Percentiles rank a stretch among this genome's conserved stretches.
Conservation (phyloP, 2,888 invertebrate genomes). For the Drosophila picticornis region DNA sequence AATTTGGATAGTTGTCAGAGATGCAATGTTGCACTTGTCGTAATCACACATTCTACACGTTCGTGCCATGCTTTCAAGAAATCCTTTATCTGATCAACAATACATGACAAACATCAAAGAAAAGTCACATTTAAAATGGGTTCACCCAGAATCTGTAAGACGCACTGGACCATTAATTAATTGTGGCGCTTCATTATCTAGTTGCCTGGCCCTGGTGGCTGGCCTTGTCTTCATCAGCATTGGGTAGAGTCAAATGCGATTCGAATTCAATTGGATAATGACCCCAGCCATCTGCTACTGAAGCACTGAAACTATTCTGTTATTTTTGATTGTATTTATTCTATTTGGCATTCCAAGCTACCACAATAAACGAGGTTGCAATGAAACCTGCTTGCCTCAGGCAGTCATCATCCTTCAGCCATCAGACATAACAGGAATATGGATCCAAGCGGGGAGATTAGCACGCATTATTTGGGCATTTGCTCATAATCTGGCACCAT, state of each 20-base stretch:
- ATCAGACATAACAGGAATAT: not conserved
- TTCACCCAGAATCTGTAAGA: not conserved
- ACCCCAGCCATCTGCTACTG: not conserved
- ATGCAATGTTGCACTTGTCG: slow-evolving; percentile 2
- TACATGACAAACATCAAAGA: not conserved
- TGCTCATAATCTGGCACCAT: not conserved
- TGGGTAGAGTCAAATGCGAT: not conserved
- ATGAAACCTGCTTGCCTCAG: not conserved
- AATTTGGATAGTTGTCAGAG: not conserved
- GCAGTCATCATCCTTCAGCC: not conserved
- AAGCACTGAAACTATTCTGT: slow-evolving; percentile 32
- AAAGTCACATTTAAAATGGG: not conserved
- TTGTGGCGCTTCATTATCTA: not conserved
- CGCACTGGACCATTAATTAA: not conserved
- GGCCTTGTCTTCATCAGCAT: not conserved
- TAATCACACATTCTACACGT: not conserved
- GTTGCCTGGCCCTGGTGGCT: not conserved
- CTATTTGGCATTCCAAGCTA: slow-evolving; percentile 21
- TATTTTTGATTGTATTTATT: slow-evolving; percentile 39
- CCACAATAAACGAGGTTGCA: not conserved
- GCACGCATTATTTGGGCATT: not conserved
- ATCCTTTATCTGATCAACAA: not conserved
- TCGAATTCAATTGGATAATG: slow-evolving; percentile 25
- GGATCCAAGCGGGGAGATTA: not conserved
- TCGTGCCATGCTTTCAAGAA: no score